Percentiles rank a stretch among this genome's conserved stretches.
Evolutionary conservation across 2,797 vertebrate genomes (phyloP).

Genomic region (Lophotriccus pileatus): DNA sequence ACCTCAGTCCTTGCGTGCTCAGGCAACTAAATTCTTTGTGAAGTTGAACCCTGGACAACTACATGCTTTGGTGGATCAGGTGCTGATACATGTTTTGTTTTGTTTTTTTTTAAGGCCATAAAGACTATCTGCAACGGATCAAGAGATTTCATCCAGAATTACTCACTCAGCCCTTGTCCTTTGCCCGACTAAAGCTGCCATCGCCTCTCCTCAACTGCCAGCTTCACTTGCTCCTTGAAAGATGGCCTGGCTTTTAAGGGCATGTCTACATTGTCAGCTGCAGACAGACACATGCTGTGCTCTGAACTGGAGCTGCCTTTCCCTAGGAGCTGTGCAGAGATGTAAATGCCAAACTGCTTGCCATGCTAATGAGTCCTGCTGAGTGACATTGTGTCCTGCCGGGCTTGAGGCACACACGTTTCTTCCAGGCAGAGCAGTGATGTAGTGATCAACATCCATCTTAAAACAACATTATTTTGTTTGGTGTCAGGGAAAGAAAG

Average conservation of each 20-base stretch:
- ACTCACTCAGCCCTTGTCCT: background rate
- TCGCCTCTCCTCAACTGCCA: background rate
- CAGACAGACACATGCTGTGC: background rate
- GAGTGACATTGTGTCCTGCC: background rate
- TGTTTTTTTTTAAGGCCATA: background rate
- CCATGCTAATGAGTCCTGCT: slow-evolving; percentile 39
- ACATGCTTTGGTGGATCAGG: background rate
- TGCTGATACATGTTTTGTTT: background rate
- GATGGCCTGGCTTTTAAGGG: background rate
- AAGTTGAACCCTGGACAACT: background rate
- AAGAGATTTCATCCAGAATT: background rate
- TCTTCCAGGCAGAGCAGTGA: background rate
- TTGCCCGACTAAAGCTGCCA: background rate
- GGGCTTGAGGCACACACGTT: background rate
- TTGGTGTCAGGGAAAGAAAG: background rate
- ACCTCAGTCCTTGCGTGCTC: background rate
- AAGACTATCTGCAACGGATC: background rate
- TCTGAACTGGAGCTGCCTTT: background rate
- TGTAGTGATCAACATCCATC: slow-evolving; percentile 25
- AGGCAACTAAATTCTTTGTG: background rate
- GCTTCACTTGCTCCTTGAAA: background rate
- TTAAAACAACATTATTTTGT: slow-evolving; percentile 15
- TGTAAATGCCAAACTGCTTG: background rate
- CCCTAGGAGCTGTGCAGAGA: background rate
- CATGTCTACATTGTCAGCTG: background rate